Base-by-base conservation (phyloP, 2,797 vertebrate genomes). In the Columba guinea region DNA sequence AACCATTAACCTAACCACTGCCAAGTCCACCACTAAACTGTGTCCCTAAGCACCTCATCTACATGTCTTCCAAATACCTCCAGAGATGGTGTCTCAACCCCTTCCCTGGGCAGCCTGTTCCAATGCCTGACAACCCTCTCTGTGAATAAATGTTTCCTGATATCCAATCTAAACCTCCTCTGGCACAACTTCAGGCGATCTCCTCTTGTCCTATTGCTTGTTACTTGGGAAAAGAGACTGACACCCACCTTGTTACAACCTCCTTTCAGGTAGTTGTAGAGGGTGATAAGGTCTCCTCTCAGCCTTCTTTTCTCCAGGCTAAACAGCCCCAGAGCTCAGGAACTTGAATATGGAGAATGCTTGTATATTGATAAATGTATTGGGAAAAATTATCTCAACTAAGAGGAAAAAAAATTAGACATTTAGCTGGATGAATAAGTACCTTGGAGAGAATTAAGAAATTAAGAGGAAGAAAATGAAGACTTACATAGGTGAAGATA, bases 181-280 rank as follows among this genome's bases (percentile, higher is more conserved):
- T 8, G 7, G 17, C 1, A 4, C 39, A 69, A n/a, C 6, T 70
- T 68, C 24, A 68, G 17, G n/a, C 12, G 5, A 11, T 68, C 51
- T 82, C 69, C 14, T 85, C 2, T 69, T 26, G 4, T 73, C 21
- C 32, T 90, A 5, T 67, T 6, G 5, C 16, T 44, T 39, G 28
- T 55, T 69, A 30, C 30, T 63, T 62, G 30, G 11, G 12, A 74
- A 22, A 77, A 82, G 35, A 85, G 79, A 20, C 32, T 19, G 13
- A 67, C 0, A 35, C n/a, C 5, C 28, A 18, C 6, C 3, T 51
- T 1, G 2, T 30, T 46, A 39, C 19, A 41, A 8, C 35, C 23
- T 78, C 11, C 11, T 49, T 48, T 62, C 37, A 49, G 27, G 30
- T 14, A n/a, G n/a, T 48, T 34, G 21, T 70, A 52, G 26, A 49